Conservation (phyloP, 2,113 vertebrate species). For the Delphinapterus leucas region DNA sequence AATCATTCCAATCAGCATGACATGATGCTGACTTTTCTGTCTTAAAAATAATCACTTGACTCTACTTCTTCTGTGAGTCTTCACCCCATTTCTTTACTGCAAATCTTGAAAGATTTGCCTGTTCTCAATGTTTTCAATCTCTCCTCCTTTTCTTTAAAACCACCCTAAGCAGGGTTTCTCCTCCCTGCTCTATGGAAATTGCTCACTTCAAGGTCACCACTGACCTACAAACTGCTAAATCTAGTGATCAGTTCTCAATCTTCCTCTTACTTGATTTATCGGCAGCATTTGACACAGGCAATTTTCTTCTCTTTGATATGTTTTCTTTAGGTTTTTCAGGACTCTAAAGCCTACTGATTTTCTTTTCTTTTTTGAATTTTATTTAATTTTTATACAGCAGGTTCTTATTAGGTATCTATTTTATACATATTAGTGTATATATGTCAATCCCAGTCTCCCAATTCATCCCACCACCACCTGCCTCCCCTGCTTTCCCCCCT, state of each 20-base stretch:
- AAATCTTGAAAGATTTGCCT: background rate
- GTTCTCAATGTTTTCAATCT: background rate
- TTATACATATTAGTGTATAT: no score
- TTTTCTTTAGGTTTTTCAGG: background rate
- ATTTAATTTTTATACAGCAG: no score
- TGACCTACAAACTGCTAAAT: background rate
- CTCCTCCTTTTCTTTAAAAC: background rate
- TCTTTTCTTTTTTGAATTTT: no score
- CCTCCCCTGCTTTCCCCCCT: no score
- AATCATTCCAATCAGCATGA: background rate
- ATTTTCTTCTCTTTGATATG: background rate
- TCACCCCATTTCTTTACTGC: background rate
- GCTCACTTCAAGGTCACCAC: background rate
- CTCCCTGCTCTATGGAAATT: background rate
- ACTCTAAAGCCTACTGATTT: background rate
- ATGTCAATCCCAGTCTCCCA: no score
- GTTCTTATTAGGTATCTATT: no score
- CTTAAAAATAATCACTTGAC: background rate
- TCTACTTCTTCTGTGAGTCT: background rate
- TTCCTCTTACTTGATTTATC: background rate
- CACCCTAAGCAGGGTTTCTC: background rate
- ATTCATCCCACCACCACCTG: no score
- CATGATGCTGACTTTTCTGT: background rate
- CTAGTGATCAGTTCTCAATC: background rate
- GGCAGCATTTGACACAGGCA: background rate